Percentiles rank a stretch among this genome's conserved stretches.
phyloP scores from a whole-genome alignment of 2,888 invertebrate species.

The Myopa tessellatipennis region DNA sequence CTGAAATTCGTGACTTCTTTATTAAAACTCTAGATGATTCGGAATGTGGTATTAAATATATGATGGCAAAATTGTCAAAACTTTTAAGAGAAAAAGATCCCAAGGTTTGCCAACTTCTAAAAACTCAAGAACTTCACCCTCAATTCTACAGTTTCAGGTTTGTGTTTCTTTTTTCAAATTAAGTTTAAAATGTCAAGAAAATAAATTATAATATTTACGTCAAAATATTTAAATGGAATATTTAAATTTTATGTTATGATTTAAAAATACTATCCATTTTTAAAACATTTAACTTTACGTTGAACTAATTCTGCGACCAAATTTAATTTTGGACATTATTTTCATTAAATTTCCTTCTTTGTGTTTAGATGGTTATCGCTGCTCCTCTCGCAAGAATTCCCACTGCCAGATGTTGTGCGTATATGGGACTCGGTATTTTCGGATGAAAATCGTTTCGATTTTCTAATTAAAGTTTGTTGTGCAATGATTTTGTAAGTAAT shows the following conservation, averaged over 20 bases:
- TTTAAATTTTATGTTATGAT: too few relatives aligned
- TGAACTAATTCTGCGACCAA: too few relatives aligned
- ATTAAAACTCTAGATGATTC: slow-evolving; percentile 95
- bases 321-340: neutral
- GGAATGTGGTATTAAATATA: slow-evolving; percentile 88
- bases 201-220: too few relatives aligned
- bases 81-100: slow-evolving; percentile 83
- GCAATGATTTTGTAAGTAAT: slow-evolving; percentile 95
- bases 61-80: slow-evolving; percentile 86
- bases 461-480: slow-evolving; percentile 92
- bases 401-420: slow-evolving; percentile 94
- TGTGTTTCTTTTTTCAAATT: slow-evolving; percentile 28
- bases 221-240: too few relatives aligned
- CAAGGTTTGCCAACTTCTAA: slow-evolving; percentile 80
- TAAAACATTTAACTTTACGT: too few relatives aligned
- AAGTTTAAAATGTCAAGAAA: too few relatives aligned
- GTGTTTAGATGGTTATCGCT: slow-evolving; percentile 89
- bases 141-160: slow-evolving; percentile 96
- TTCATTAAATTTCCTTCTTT: neutral
- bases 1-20: slow-evolving; percentile 96
- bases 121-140: slow-evolving; percentile 88
- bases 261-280: too few relatives aligned
- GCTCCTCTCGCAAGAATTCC: slow-evolving; percentile 96
- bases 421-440: slow-evolving; percentile 98
- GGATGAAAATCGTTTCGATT: slow-evolving; percentile 88